Evolutionary conservation across 2,888 invertebrate genomes (phyloP), one percentile per base, ranked within the genome.

Genomic region (Odontocerum albicorne): DNA sequence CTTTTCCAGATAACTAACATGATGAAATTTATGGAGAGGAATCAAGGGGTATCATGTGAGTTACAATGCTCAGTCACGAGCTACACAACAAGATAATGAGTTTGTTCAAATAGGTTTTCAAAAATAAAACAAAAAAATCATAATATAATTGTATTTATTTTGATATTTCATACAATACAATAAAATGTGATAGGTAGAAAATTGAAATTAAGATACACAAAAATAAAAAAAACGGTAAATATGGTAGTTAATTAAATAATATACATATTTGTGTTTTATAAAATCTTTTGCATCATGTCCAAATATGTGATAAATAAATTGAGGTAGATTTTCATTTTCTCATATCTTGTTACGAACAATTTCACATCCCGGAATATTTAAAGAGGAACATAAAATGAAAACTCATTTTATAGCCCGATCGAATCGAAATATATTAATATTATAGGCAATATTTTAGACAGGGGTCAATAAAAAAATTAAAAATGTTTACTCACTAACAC

Each of bases 291-390:
- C 47, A 46, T 20, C 50, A 75, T 75, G 76, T 75, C 75, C 75
- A 72, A 76, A 77, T 68, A 71, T 73, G 74, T 75, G 75, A 74
- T 76, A 77, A 77, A 77, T 73, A 70, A 77, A 75, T 72, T 78
- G 78, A 78, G 78, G 78, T 78, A 78, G 78, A 75, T 77, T 69
- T 69, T 73, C 74, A 69, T 55, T 44, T n/a, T 43, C 46, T 36
- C 51, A 42, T 35, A 21, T 15, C 20, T 43, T 19, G n/a, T 21
- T 36, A 16, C 44, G 21, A 16, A 33, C 31, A 52, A 38, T 38
- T 33, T 43, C 43, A 13, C 6, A 17, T 40, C 40, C 40, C 39
- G 6, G 17, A 40, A 53, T 15, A 32, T 21, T 31, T 32, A 32
- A 42, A 40, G 27, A 49, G 20, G 31, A 15, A 40, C 15, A 13